These are phyloP conservation scores for Lamprologus lemairii DNA, from an alignment of 2,113 vertebrate genomes.

Conservation along the genomic window DNA sequence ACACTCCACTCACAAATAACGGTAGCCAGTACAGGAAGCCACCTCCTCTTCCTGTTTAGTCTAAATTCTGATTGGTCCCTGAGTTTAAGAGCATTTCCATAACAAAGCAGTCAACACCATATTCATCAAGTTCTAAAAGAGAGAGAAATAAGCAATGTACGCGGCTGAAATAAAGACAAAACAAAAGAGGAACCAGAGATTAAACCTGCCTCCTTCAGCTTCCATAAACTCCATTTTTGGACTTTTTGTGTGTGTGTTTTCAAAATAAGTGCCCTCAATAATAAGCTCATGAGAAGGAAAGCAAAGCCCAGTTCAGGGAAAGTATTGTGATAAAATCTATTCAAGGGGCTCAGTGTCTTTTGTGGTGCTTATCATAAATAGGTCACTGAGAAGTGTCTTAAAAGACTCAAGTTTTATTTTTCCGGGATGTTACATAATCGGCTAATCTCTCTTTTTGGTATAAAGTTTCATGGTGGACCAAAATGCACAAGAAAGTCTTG, in stretches of 20 bases:
- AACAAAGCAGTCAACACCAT: constrained; percentile 26
- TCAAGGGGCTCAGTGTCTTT: not conserved
- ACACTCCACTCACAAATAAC: not conserved
- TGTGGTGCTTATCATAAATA: not conserved
- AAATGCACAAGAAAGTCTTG: not conserved
- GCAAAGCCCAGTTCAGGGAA: not conserved
- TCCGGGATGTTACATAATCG: not conserved
- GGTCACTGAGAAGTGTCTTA: not conserved
- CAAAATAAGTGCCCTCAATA: not conserved
- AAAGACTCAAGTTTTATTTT: not conserved
- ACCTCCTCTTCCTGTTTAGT: constrained; percentile 75
- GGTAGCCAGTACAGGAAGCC: constrained; percentile 55
- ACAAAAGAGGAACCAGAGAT: not conserved
- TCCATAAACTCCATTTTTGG: constrained; percentile 3
- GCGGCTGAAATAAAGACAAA: not conserved
- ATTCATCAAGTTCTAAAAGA: not conserved
- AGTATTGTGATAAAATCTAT: not conserved
- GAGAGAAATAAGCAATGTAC: not conserved
- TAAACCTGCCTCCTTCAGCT: not conserved
- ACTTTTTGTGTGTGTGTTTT: not conserved
- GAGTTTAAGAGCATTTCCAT: constrained; percentile 13
- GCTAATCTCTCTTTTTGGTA: not conserved
- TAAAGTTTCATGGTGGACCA: not conserved
- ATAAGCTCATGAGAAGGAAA: not conserved
- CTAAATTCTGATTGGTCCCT: constrained; percentile 58